Conservation (phyloP, 2,113 vertebrate species). For the Heteronetta atricapilla region DNA sequence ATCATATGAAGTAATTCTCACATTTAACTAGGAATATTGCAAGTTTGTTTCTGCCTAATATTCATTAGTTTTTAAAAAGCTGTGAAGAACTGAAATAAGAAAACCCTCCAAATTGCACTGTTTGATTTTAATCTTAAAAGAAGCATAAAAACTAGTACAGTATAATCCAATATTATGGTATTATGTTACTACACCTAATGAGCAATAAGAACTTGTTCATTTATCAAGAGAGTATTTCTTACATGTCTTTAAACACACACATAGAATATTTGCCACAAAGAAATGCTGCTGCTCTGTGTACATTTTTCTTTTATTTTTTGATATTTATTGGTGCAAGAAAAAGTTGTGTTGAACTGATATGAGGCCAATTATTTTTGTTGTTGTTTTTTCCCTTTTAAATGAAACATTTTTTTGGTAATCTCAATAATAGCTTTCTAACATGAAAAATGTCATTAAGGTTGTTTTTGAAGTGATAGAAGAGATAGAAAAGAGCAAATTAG, state of each 20-base stretch:
- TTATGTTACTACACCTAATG: background rate
- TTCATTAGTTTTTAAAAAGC: background rate
- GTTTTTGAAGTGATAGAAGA: background rate
- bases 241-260: background rate
- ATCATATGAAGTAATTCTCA: background rate
- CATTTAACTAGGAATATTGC: background rate
- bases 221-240: background rate
- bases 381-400: background rate
- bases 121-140: background rate
- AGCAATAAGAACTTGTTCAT: background rate
- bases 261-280: background rate
- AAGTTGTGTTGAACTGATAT: background rate
- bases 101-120: background rate
- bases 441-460: background rate
- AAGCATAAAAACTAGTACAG: background rate
- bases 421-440: background rate
- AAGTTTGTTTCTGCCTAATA: background rate
- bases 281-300: background rate
- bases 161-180: background rate
- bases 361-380: background rate
- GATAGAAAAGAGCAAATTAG: background rate
- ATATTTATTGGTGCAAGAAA: background rate
- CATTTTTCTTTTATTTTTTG: background rate
- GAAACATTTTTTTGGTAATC: too few relatives aligned
- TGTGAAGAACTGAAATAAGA: background rate